Conservation (phyloP, 2,888 invertebrate species). For the Acanthacorydalis orientalis region DNA sequence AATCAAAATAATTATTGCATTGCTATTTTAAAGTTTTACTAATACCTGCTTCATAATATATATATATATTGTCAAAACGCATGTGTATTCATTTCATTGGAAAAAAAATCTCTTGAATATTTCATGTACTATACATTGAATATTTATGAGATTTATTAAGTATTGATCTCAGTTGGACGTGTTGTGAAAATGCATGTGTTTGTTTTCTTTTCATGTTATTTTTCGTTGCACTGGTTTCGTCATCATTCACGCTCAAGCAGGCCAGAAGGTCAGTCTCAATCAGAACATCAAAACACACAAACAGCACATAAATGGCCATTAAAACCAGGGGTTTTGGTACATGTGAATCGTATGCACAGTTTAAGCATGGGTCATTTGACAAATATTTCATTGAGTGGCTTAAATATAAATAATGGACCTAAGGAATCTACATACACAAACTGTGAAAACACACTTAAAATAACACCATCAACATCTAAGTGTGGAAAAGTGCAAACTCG, state of each 20-base stretch:
- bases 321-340: constrained; percentile 75
- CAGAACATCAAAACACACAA: constrained; percentile 15
- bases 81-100: too few species aligned
- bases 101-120: too few species aligned
- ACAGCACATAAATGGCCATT: constrained; percentile 68
- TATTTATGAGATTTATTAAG: too few species aligned
- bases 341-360: constrained; percentile 70
- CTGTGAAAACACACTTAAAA: constrained; percentile 6
- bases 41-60: too few species aligned
- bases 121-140: too few species aligned
- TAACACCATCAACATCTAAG: not conserved
- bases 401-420: constrained; percentile 8
- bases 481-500: not conserved
- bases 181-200: not conserved
- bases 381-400: constrained; percentile 7
- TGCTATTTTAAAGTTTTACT: too few species aligned
- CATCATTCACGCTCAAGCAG: constrained; percentile 15
- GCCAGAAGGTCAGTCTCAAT: constrained; percentile 29
- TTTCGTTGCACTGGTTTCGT: too few species aligned
- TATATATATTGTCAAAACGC: too few species aligned
- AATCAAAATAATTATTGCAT: not conserved
- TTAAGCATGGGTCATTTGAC: constrained; percentile 20
- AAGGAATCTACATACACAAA: constrained; percentile 6
- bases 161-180: too few species aligned
- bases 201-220: constrained; percentile 16